Conservation (phyloP, 2,888 invertebrate species). For the Microplitis manilae region DNA sequence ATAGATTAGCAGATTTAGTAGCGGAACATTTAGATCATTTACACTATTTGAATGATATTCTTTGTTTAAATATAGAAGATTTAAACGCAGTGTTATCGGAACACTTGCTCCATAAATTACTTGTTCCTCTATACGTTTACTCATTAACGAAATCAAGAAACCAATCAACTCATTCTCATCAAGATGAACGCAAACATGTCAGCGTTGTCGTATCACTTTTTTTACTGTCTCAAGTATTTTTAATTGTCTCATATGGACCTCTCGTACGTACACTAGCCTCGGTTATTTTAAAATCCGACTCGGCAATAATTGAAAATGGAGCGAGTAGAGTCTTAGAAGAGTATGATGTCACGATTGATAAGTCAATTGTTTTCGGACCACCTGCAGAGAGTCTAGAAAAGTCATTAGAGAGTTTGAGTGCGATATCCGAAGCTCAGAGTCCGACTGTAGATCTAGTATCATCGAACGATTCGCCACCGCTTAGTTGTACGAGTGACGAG, state of each 20-base stretch:
- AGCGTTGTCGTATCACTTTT: conserved; percentile 93
- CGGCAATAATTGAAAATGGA: conserved; percentile 80
- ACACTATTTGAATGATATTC: conserved; percentile 97
- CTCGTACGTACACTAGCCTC: conserved; percentile 92
- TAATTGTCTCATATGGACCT: conserved; percentile 92
- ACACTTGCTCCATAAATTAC: conserved; percentile 91
- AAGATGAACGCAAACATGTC: conserved; percentile 68
- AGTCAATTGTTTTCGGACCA: conserved; percentile 79
- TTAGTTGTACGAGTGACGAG: conserved; percentile 24
- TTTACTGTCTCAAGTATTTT: conserved; percentile 93
- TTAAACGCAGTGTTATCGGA: conserved; percentile 95
- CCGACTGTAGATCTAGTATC: conserved; percentile 40
- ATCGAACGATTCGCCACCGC: conserved; percentile 26
- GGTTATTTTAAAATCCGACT: conserved; percentile 90
- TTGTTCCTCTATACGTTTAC: conserved; percentile 94
- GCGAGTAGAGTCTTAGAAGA: conserved; percentile 80
- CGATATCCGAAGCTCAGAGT: conserved; percentile 50
- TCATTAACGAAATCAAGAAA: conserved; percentile 78
- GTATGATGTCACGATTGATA: conserved; percentile 73
- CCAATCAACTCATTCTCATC: conserved; percentile 57
- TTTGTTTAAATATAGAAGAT: conserved; percentile 91
- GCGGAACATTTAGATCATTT: conserved; percentile 98
- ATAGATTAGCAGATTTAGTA: conserved; percentile 92
- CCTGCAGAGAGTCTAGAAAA: conserved; percentile 85
- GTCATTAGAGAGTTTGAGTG: conserved; percentile 76